These are phyloP conservation scores for Pheosia tremula DNA, from an alignment of 2,888 invertebrate genomes.

Conservation along the genomic window DNA sequence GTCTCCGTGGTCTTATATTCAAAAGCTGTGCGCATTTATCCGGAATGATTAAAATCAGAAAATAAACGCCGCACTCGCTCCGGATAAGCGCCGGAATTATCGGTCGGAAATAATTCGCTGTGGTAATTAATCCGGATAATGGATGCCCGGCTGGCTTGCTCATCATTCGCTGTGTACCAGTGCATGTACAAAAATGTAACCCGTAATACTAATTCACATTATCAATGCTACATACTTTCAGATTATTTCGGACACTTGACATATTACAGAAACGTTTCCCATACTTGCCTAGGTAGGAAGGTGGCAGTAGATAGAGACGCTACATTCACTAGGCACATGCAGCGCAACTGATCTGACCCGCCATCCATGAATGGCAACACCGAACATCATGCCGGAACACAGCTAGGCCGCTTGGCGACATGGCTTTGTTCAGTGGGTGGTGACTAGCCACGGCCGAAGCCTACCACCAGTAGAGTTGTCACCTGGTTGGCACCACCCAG, in stretches of 20 bases:
- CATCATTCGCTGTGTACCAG: neutral
- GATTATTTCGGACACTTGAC: neutral
- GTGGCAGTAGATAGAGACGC: no score
- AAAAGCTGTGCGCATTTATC: neutral
- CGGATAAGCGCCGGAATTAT: slow-evolving; percentile 2
- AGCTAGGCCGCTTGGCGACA: no score
- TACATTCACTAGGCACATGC: no score
- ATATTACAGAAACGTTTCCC: neutral
- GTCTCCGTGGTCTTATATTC: neutral
- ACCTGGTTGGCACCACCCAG: no score
- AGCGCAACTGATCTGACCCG: no score
- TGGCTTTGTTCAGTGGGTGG: no score
- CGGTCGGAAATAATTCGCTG: neutral
- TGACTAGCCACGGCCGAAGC: no score
- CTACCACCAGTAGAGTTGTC: no score
- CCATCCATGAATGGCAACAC: no score
- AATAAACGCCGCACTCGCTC: neutral
- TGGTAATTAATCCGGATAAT: slow-evolving; percentile 24
- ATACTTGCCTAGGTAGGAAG: no score
- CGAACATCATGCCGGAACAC: no score
- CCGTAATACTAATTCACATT: neutral
- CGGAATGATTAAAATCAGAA: slow-evolving; percentile 1
- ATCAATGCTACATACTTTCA: neutral
- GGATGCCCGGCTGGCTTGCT: slow-evolving; percentile 2
- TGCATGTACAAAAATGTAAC: neutral